phyloP scores from a whole-genome alignment of 2,888 invertebrate species.

The Synergus gifuensis region DNA sequence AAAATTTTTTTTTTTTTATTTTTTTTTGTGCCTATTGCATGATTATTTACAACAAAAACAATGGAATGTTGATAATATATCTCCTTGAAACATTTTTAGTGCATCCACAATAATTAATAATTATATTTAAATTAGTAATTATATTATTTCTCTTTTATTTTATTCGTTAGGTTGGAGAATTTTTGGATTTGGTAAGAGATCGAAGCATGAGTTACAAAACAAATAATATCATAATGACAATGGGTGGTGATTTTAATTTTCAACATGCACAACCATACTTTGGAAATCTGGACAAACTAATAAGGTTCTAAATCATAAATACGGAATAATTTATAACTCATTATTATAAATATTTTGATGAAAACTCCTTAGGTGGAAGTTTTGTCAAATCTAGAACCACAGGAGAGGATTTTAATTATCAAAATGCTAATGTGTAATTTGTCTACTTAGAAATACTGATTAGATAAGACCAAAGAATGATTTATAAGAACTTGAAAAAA shows the following conservation, averaged over 20 bases:
- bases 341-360: constrained; percentile 34
- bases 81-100: neutral
- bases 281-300: constrained; percentile 91
- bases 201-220: constrained; percentile 83
- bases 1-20: neutral
- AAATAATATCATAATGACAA: constrained; percentile 89
- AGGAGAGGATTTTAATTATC: constrained; percentile 96
- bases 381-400: constrained; percentile 83
- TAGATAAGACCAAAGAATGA: constrained; percentile 79
- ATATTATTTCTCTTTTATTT: too few relatives aligned
- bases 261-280: constrained; percentile 90
- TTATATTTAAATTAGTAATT: too few relatives aligned
- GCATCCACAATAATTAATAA: too few relatives aligned
- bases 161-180: constrained; percentile 73
- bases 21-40: neutral
- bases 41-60: neutral
- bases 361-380: constrained; percentile 79
- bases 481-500: neutral
- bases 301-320: constrained; percentile 79
- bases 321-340: neutral
- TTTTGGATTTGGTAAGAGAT: constrained; percentile 80
- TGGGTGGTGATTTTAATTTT: constrained; percentile 96
- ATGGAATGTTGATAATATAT: too few relatives aligned
- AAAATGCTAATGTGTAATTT: constrained; percentile 87
- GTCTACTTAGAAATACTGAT: constrained; percentile 94